Percentiles rank a stretch among this genome's conserved stretches.
Evolutionary conservation across 2,888 invertebrate species (phyloP).

Genomic region (Epinotia nisella): DNA sequence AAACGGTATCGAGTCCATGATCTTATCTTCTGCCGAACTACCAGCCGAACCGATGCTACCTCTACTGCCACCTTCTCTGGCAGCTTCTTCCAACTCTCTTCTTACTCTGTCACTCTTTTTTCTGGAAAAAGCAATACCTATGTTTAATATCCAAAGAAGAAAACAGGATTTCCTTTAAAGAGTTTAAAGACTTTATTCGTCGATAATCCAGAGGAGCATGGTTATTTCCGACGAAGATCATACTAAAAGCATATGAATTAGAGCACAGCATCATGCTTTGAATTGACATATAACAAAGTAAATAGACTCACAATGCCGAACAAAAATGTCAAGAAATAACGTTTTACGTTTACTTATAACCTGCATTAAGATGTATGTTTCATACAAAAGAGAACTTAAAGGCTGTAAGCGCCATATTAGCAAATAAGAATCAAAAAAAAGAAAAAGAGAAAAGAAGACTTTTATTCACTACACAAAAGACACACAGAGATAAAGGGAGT

Average conservation of each 20-base stretch:
- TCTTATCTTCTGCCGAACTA: conserved; percentile 71
- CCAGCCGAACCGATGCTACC: conserved; percentile 74
- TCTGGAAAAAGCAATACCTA: conserved; percentile 82
- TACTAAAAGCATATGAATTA: conserved; percentile 34
- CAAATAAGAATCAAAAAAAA: no score
- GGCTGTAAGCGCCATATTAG: no score
- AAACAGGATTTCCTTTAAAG: not conserved
- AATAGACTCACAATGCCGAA: no score
- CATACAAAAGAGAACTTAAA: no score
- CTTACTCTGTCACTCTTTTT: conserved; percentile 94
- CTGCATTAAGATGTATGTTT: no score
- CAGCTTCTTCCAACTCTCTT: conserved; percentile 96
- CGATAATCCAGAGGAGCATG: conserved; percentile 3
- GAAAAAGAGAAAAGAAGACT: no score
- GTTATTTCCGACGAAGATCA: conserved; percentile 26
- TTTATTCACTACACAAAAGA: no score
- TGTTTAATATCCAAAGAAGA: not conserved
- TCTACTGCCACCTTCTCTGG: conserved; percentile 86
- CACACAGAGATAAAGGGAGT: no score
- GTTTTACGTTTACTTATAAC: no score
- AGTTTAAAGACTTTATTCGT: not conserved
- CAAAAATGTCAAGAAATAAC: no score
- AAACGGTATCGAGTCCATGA: conserved; percentile 75
- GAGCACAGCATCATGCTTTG: conserved; percentile 37
- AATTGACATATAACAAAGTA: no score